These are phyloP conservation scores for Sterna hirundo DNA, from an alignment of 2,113 vertebrate genomes.

Conservation along the genomic window DNA sequence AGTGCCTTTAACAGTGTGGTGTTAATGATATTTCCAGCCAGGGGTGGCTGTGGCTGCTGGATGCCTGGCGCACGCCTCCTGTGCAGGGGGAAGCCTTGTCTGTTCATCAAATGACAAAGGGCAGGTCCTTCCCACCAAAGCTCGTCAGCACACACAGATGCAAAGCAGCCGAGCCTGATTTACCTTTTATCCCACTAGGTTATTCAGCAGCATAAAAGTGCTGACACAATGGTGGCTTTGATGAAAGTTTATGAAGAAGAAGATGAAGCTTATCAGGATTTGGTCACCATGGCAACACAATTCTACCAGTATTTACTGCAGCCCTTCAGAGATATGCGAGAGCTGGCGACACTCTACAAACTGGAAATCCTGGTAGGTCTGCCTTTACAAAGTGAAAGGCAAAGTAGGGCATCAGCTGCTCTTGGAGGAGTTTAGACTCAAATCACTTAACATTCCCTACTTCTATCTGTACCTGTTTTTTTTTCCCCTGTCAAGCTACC, in stretches of 20 bases:
- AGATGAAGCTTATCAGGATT: slow-evolving; percentile 85
- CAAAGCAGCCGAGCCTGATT: neutral
- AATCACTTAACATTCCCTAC: neutral
- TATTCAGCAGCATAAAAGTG: slow-evolving; percentile 79
- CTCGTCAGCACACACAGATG: fast-evolving
- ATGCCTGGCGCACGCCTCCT: neutral
- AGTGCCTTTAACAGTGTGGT: neutral
- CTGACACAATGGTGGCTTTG: slow-evolving; percentile 85
- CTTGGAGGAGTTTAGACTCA: neutral
- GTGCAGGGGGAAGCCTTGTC: neutral
- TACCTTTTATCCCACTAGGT: slow-evolving; percentile 75
- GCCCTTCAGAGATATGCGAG: slow-evolving; percentile 93
- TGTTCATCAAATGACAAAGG: neutral
- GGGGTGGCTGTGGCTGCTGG: neutral
- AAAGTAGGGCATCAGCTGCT: neutral
- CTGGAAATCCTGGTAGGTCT: slow-evolving; percentile 89
- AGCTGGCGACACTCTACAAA: slow-evolving; percentile 88
- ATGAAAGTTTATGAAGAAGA: slow-evolving; percentile 88
- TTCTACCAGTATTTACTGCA: slow-evolving; percentile 94
- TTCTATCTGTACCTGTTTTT: neutral
- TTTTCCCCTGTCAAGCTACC: neutral
- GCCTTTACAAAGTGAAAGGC: neutral
- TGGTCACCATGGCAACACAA: slow-evolving; percentile 85
- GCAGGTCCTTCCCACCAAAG: neutral
- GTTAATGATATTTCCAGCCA: neutral